Evolutionary conservation across 2,113 vertebrate species (phyloP).

Genomic region (Ancistrus triradiatus): DNA sequence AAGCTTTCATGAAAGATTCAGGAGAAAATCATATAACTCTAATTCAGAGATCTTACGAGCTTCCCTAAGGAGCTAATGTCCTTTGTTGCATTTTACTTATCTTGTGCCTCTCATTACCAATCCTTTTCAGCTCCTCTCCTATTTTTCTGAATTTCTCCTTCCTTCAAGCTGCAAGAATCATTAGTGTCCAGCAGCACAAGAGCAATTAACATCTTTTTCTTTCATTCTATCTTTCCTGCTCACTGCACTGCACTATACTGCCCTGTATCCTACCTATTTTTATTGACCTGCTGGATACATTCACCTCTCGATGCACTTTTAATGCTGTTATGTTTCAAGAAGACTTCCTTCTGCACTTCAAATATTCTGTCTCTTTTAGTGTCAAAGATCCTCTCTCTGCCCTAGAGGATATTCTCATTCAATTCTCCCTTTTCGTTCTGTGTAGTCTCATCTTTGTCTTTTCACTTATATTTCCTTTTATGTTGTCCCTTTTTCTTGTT

Average conservation of each 20-base stretch:
- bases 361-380: background rate
- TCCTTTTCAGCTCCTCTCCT: background rate
- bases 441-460: background rate
- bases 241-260: constrained; percentile 4
- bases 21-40: constrained; percentile 28
- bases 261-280: background rate
- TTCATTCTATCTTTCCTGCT: background rate
- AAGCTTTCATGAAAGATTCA: constrained; percentile 32
- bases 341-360: constrained; percentile 3
- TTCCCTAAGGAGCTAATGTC: constrained; percentile 11
- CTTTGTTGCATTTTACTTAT: constrained; percentile 15
- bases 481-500: background rate
- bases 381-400: background rate
- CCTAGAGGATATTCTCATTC: background rate
- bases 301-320: background rate
- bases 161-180: constrained; percentile 19
- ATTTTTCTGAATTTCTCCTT: constrained; percentile 1
- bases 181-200: background rate
- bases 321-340: background rate
- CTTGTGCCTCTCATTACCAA: background rate
- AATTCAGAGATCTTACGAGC: background rate
- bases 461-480: background rate
- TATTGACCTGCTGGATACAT: background rate
- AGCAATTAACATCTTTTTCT: constrained; percentile 11
- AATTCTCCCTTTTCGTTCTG: background rate